Base-by-base conservation (phyloP, 2,888 invertebrate species). In the Ceratothoa steindachneri region DNA sequence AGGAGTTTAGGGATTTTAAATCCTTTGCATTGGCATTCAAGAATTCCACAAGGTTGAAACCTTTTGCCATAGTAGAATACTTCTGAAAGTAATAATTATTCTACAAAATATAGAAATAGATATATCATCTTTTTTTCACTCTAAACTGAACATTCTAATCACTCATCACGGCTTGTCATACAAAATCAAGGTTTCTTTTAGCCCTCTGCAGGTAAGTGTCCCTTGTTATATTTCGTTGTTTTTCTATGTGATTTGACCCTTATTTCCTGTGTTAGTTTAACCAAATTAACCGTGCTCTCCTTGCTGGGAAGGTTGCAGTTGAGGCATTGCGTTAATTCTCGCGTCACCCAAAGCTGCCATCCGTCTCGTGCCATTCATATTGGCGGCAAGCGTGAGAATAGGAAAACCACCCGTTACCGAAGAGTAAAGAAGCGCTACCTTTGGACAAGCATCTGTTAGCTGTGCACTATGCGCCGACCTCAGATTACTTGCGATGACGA, bases 91-190 rank as follows among this genome's bases (percentile, higher is more conserved):
- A 60, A 12, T 60, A 24, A 60, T 15, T 60, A 60, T 22, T 60
- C 24, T 60, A 60, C n/a, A 7, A 60, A 60, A 60, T 12, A 60
- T 60, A 22, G 22, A 22, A 24, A 1, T 1, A 60, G 24, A 60
- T 55, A 60, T 60, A 60, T 41, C 41, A 41, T 41, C 5, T 41
- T 41, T 41, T 41, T 41, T 41, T 41, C 15, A 41, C 15, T 15
- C 5, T 41, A 9, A 60, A 60, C 22, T 22, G 12, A 1, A 24
- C 24, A 60, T 15, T 60, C 22, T 22, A 22, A 60, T 1, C 27
- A 60, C 60, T 60, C 60, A 60, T 24, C 60, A 60, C 60, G 60
- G 60, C 60, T n/a, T 60, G 60, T 60, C 60, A 60, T 60, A 60
- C 22, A 24, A 60, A 60, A 22, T 60, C 24, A 24, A 24, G 60